Evolutionary conservation across 2,797 vertebrate genomes (phyloP).

Genomic region (Mus spretus): DNA sequence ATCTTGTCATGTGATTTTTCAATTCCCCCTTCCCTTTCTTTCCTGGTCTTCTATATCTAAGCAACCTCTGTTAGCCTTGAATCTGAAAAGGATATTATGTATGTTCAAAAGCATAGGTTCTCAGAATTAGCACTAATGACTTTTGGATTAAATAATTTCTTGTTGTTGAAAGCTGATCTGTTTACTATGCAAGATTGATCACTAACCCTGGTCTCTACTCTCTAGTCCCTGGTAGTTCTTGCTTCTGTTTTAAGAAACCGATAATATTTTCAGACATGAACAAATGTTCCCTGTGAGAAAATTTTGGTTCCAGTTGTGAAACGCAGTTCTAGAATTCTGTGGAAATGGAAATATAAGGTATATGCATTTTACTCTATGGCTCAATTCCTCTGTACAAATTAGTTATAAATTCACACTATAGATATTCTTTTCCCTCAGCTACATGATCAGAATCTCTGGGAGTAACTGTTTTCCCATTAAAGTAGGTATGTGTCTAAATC

Average conservation of each 20-base stretch:
- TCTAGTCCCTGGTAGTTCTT: not conserved
- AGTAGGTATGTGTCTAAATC: not conserved
- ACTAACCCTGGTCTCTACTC: not conserved
- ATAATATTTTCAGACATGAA: not conserved
- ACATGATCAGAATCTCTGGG: no score
- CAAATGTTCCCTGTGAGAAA: not conserved
- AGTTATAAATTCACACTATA: not conserved
- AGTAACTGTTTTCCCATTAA: not conserved
- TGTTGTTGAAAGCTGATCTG: not conserved
- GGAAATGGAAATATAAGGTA: not conserved
- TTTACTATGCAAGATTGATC: not conserved
- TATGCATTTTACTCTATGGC: not conserved
- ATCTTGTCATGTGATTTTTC: not conserved
- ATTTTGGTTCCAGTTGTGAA: not conserved
- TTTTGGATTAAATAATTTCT: not conserved
- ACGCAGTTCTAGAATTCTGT: not conserved
- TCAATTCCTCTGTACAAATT: not conserved
- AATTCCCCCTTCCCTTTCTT: not conserved
- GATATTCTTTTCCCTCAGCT: not conserved
- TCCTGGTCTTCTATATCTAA: not conserved
- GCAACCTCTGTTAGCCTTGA: not conserved
- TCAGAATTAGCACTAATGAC: not conserved
- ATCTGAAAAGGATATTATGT: not conserved
- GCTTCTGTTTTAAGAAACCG: not conserved
- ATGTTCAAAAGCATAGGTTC: not conserved